Base-by-base conservation (phyloP, 2,113 vertebrate genomes). In the Morone saxatilis region DNA sequence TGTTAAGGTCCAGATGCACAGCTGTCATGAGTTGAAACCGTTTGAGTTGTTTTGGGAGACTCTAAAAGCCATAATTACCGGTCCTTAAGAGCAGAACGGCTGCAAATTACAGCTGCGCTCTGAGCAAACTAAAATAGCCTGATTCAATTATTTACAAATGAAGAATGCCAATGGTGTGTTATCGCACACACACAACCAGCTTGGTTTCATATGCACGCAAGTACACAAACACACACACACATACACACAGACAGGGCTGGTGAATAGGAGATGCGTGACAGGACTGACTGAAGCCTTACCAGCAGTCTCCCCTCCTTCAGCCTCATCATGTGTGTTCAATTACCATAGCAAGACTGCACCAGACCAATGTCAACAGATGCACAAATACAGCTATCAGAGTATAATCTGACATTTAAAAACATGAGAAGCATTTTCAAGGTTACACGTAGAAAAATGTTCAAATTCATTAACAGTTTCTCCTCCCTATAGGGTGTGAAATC, bases 111-210 rank as follows among this genome's bases (percentile, higher is more conserved):
- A 91, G 86, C 91, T 93, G 83, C 19, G 57, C 84, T 86, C 69
- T 54, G 57, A 86, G 80, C 56, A 77, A 80, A 86, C 92, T 85
- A 79, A 95, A 95, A 94, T 92, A 94, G 92, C 77, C 78, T 83
- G 84, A 94, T 94, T 93, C 84, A 93, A 88, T 95, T 92, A 92
- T 92, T 94, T 85, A 88, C 81, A 88, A 89, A 86, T 84, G 87
- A 86, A 92, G 87, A 91, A 93, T 88, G 89, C 83, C 81, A 80
- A 72, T 78, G 71, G 76, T 89, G 88, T 88, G 78, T 88, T 91
- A 84, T 91, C 80, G 14, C 69, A 71, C 66, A 80, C 66, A 80
- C 38, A 75, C 65, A 81, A 41, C 47, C 43, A 59, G 47, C 56
- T 75, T 36, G 59, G 70, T 79, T 36, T 70, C 12, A n/a, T 38